Base-by-base conservation (phyloP, 2,797 vertebrate genomes). In the Sebastiscus tertius region DNA sequence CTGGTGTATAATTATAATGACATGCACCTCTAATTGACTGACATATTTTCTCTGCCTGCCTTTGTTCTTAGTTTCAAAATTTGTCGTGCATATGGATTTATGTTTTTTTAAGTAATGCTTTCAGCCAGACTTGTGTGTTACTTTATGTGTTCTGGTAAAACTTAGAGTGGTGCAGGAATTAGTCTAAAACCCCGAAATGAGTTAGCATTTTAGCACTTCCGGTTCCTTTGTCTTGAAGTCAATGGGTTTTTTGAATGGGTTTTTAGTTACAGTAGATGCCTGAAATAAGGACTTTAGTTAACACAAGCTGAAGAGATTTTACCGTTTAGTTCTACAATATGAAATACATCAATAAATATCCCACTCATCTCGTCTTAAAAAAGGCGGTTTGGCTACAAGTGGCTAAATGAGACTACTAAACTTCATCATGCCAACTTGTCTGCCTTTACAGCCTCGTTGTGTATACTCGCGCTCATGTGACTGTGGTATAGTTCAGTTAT, bases 1-100 rank as follows among this genome's bases (percentile, higher is more conserved):
- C 63, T 75, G 42, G 1, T 72, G 49, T 87, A 46, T 89, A 82
- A 90, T 90, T 82, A 88, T 36, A 63, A 72, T 65, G 31, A 62
- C 74, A 77, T 26, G 26, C 61, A 74, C 26, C 18, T 87, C n/a
- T 71, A 39, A 80, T 26, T 80, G 42, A 81, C 14, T 73, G 34
- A 77, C 27, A 67, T 13, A 31, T 82, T 89, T 72, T 70, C 29
- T 72, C 18, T 39, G 34, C 22, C 26, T 49, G 10, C 24, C 61
- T 78, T 79, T 77, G 49, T 61, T 68, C 62, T 59, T 26, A 10
- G 12, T 20, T 68, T 72, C 31, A 31, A 67, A 36, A 77, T 70
- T 8, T 64, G n/a, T 64, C 0, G 1, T 33, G 18, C 24, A 27
- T 6, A 18, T 73, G 11, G 22, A 54, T 58, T 69, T 22, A 16